Base-by-base conservation (phyloP, 2,113 vertebrate species). In the Trachemys scripta region DNA sequence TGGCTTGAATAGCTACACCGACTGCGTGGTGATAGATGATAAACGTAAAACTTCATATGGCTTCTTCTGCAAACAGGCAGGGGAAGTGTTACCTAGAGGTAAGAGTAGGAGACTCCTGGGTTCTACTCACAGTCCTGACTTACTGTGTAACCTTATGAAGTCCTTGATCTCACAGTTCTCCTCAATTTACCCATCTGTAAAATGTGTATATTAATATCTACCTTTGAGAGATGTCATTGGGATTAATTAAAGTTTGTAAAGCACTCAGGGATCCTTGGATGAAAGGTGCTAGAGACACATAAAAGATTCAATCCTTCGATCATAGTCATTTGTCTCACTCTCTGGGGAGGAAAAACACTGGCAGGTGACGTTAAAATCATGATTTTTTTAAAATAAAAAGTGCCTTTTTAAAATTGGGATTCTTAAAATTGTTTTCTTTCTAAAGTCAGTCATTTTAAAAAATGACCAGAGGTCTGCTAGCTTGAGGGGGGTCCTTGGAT, bases 251-350 rank as follows among this genome's bases (percentile, higher is more conserved):
- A 95, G 80, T 93, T 90, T 87, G 75, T 54, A 90, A 91, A 92
- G 79, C 42, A 35, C 82, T 91, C 0, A 24, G 57, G 24, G 80
- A 22, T 20, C 20, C 54, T 93, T 45, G 2, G 53, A 85, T 75
- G 47, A 91, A 93, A 92, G 82, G 82, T 75, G 65, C 92, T 79
- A 75, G 51, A 92, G 80, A 72, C 84, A 51, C 53, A 20, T 20
- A 54, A 87, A 84, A 38, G 93, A 92, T 85, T 92, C 89, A 95
- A 97, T 96, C 83, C 85, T 93, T 93, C 88, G 50, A 94, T 95
- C 92, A 90, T 96, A 97, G 94, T 97, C 94, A 88, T 96, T 91
- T 97, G 92, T 24, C 89, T 75, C 89, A 65, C 83, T 27, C 42
- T 42, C 29, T 42, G 0, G 50, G 79, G 87, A 96, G 93, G 85